A percentile compares a stretch with the other conserved stretches of the same genome.
Conservation (phyloP, 1,140 invertebrate species). For the Thalassaphorura encarpata region DNA sequence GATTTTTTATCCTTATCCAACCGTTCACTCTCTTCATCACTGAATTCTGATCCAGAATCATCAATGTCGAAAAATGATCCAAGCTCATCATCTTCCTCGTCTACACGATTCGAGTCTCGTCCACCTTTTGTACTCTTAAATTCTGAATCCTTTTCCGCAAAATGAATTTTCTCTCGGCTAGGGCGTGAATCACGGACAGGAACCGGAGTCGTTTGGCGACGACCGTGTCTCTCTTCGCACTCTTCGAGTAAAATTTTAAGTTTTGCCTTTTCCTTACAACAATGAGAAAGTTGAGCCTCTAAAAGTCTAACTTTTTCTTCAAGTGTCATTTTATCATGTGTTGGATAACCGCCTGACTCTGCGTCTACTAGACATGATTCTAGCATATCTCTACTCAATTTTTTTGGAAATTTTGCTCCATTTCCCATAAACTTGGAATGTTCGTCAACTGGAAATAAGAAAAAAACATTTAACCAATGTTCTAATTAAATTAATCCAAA, state of each 20-base stretch:
- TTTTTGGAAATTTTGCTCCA: not conserved
- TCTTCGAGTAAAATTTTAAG: constrained; percentile 22
- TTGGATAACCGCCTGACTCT: constrained; percentile 8
- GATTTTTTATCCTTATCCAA: constrained; percentile 21
- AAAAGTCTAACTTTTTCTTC: constrained; percentile 24
- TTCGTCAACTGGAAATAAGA: constrained; percentile 15
- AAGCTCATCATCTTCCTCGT: not conserved
- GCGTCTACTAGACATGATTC: not conserved
- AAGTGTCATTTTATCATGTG: constrained; percentile 10
- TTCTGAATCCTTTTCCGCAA: not conserved
- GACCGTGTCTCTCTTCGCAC: constrained; percentile 12
- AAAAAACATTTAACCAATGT: not conserved
- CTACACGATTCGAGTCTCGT: constrained; percentile 5
- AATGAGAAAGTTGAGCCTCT: constrained; percentile 27
- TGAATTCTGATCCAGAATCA: constrained; percentile 4
- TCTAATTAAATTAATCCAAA: constrained; percentile 1
- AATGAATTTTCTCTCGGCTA: not conserved
- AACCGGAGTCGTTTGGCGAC: not conserved
- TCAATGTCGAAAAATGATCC: not conserved
- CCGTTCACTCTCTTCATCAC: constrained; percentile 24
- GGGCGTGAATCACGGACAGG: not conserved
- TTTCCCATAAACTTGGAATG: constrained; percentile 18
- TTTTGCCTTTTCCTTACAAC: constrained; percentile 30
- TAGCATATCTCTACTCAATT: constrained; percentile 6
- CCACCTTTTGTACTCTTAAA: not conserved